phyloP scores from a whole-genome alignment of 1,140 invertebrate species.

The Trigoniulus corallinus region DNA sequence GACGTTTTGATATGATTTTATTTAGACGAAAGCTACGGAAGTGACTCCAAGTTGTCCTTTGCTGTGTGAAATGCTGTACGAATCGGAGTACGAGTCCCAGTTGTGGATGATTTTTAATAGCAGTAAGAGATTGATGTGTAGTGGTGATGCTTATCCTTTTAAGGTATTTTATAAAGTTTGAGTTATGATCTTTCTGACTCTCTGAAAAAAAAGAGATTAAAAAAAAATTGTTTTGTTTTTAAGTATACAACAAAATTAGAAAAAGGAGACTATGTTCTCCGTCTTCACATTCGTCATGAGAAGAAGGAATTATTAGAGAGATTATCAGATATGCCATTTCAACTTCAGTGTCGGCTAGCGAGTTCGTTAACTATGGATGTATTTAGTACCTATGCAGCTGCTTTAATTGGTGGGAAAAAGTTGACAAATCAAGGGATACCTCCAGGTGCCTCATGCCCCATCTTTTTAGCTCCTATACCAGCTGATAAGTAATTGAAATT shows the following conservation, averaged over 20 bases:
- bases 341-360: constrained; percentile 57
- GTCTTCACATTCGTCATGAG: constrained; percentile 76
- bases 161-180: constrained; percentile 37
- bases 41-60: constrained; percentile 56
- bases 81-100: constrained; percentile 87
- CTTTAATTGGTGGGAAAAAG: constrained; percentile 55
- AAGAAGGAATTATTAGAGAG: constrained; percentile 70
- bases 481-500: constrained; percentile 68
- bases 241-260: constrained; percentile 75
- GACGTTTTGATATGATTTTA: neutral
- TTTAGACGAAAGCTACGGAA: constrained; percentile 53
- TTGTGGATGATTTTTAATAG: constrained; percentile 88
- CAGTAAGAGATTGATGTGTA: constrained; percentile 71
- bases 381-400: constrained; percentile 40
- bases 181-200: neutral
- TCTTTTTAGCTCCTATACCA: constrained; percentile 55
- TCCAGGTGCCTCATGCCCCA: constrained; percentile 40
- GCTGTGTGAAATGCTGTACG: constrained; percentile 75
- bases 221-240: constrained; percentile 15
- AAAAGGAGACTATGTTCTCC: constrained; percentile 84
- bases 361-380: constrained; percentile 53
- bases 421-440: constrained; percentile 40
- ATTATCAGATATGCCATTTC: constrained; percentile 50
- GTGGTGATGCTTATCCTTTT: constrained; percentile 74
- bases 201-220: no score